phyloP scores from a whole-genome alignment of 2,797 vertebrate genomes.

The Clarias platycephalus region DNA sequence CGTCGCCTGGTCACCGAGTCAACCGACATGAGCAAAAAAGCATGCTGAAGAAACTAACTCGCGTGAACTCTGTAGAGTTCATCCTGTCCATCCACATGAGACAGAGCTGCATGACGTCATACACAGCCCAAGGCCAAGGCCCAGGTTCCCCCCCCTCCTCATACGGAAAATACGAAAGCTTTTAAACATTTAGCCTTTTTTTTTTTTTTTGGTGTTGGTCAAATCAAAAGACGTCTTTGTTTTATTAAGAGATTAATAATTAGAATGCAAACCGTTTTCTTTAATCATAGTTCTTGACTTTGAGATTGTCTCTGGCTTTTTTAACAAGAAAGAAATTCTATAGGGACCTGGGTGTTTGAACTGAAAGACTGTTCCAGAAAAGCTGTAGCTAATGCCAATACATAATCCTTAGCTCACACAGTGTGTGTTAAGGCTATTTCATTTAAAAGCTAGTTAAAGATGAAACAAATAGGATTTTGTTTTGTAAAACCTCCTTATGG shows the following conservation, averaged over 20 bases:
- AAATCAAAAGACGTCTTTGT: background rate
- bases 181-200: background rate
- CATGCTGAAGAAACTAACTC: conserved; percentile 41
- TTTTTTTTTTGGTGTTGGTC: background rate
- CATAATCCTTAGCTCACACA: background rate
- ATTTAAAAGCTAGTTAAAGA: conserved; percentile 21
- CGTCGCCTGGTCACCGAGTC: conserved; percentile 53
- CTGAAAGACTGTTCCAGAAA: background rate
- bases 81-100: conserved; percentile 43
- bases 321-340: background rate
- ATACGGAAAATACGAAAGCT: background rate
- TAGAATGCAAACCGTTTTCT: background rate
- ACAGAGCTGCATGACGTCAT: background rate
- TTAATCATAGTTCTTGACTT: background rate
- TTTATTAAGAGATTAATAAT: background rate
- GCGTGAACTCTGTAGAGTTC: conserved; percentile 42
- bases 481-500: background rate
- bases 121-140: background rate
- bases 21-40: conserved; percentile 61
- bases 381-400: background rate
- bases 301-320: background rate
- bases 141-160: background rate
- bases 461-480: conserved; percentile 10
- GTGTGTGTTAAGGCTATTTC: background rate
- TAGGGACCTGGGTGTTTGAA: background rate